Evolutionary conservation across 35 echinoderm and acorn worm species (phyloP), one percentile per base, ranked within the genome.

Genomic region (Apostichopus californicus): DNA sequence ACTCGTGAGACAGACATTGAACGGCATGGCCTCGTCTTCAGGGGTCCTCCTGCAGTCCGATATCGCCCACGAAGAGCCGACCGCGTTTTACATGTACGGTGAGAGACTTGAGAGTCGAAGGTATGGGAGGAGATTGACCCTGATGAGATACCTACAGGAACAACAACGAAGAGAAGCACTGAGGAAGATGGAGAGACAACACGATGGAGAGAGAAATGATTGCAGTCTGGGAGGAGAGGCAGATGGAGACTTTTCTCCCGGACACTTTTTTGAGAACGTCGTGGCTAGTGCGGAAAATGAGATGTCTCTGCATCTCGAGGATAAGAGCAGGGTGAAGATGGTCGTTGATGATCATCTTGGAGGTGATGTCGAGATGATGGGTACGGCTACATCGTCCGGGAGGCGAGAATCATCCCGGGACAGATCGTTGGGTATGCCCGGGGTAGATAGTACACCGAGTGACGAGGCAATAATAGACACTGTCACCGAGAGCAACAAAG

Each of bases 71-170:
- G 56, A 92, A 12, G 80, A 83, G 58, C 83, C 79, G 5, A 73
- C 87, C 3, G 89, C 93, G 52, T 94, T 88, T 52, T 98, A 95
- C 64, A 94, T 98, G 94, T 98, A 98, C 22, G 96, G 96, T 1
- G 86, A 94, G 57, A 91, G 96, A 23, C 73, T 95, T 12, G 84
- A 94, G 66, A 98, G 96, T 77, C 88, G 93, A 15, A 90, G 93
- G 9, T 95, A 95, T 72, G 91, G 90, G 78, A 97, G 93, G 58
- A 94, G 95, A 15, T 81, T 94, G 20, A 86, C 93, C 13, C 72
- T 92, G 55, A 58, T 97, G 93, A 80, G 95, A 55, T 97, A 86
- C 77, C 73, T 97, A 22, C 91, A 95, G 59, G 88, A 97, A 56
- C 95, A 92, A 15, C 88, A 87, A 12, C 15, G 77, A 61, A 34